phyloP scores from a whole-genome alignment of 2,797 vertebrate species.

The Falco columbarius region DNA sequence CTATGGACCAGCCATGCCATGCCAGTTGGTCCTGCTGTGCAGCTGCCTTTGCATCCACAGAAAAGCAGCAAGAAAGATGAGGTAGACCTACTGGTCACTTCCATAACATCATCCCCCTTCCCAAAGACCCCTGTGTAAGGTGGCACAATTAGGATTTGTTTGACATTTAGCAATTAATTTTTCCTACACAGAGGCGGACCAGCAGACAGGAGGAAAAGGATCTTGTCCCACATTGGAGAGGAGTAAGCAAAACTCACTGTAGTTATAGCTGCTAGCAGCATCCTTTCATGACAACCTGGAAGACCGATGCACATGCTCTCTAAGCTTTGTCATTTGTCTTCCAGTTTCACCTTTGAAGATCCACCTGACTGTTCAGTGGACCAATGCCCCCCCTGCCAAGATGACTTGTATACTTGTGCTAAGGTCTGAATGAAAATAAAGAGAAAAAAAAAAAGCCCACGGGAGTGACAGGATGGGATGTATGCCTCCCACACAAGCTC shows the following conservation, averaged over 20 bases:
- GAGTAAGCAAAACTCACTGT: background rate
- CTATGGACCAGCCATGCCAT: background rate
- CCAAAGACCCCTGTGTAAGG: background rate
- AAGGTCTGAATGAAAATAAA: background rate
- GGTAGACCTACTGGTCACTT: background rate
- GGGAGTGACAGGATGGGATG: background rate
- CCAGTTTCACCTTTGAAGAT: background rate
- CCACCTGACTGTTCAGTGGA: background rate
- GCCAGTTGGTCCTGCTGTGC: accelerated
- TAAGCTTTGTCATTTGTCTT: background rate
- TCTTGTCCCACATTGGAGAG: background rate
- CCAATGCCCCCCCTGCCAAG: background rate
- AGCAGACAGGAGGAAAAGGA: background rate
- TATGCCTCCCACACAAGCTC: background rate
- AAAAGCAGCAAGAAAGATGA: background rate
- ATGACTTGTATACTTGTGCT: background rate
- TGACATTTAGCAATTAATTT: background rate
- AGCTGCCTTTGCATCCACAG: background rate
- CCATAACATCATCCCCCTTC: background rate
- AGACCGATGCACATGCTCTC: background rate
- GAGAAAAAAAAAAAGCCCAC: background rate
- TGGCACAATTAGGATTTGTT: background rate
- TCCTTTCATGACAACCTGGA: background rate
- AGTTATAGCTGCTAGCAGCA: background rate
- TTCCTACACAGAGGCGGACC: background rate